Base-by-base conservation (phyloP, 1,140 invertebrate species). In the Lepidurus packardi region DNA sequence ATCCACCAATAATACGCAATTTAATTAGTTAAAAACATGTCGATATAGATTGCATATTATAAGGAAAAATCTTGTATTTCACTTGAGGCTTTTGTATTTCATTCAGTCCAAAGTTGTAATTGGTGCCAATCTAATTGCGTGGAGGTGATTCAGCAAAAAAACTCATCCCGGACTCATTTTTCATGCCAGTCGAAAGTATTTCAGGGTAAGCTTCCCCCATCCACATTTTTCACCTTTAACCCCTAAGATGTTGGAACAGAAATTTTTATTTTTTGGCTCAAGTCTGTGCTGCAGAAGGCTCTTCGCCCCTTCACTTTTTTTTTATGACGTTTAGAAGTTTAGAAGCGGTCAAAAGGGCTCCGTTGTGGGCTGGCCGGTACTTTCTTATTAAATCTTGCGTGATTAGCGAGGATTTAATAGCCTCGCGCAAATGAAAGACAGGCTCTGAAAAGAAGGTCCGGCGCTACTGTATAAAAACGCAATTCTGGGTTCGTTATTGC, bases 401-500 rank as follows among this genome's bases (percentile, higher is more conserved):
- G 53, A 65, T 65, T 65, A 65, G 53, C 53, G 53, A 65, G 53
- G 13, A 65, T 65, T 65, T 65, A 65, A 65, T 65, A 16, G 53
- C 53, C 53, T n/a, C 53, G 53, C 53, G 53, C 53, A 65, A 65
- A 65, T 65, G 53, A 65, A 65, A 65, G 53, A 65, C 53, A 21
- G 53, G 21, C 53, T 21, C 53, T 16, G 53, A 65, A 65, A 21
- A 65, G 21, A 65, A 21, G 21, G 16, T 65, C 53, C 53, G 16
- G 53, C 16, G 53, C 53, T 65, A 65, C 53, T 65, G 53, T 65
- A 21, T 65, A 65, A 65, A 65, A 65, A 65, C 13, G 13, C 0
- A 21, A 65, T 13, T 1, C 13, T n/a, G 16, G 21, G 21, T 21
- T 65, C 53, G 53, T 65, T 65, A 65, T 65, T 65, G 53, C 53